A percentile compares a stretch with the other conserved stretches of the same genome.
Conservation (phyloP, 2,113 vertebrate genomes). For the Notarius quadriscutis region DNA sequence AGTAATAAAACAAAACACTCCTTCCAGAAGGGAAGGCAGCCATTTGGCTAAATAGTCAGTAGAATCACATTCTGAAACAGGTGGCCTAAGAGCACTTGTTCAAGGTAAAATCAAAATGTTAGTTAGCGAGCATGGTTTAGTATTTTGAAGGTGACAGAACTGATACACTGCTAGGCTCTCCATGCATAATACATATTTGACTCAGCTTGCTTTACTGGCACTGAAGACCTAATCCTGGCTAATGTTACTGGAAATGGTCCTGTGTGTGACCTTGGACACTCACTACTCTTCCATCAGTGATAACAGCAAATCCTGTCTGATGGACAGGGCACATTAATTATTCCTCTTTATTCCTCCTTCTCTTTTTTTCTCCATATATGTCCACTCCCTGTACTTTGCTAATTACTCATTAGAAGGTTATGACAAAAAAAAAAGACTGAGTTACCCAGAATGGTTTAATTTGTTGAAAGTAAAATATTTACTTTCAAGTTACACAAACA, state of each 20-base stretch:
- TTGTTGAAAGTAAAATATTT: not conserved
- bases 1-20: not conserved
- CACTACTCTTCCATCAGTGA: not conserved
- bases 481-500: slow-evolving; percentile 31
- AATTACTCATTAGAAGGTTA: not conserved
- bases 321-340: not conserved
- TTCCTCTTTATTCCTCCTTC: not conserved
- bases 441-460: not conserved
- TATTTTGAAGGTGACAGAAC: not conserved
- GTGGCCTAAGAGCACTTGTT: not conserved
- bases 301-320: not conserved
- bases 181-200: slow-evolving; percentile 15
- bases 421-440: not conserved
- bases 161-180: not conserved
- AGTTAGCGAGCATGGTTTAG: too few species aligned
- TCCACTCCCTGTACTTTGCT: not conserved
- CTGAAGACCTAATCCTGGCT: not conserved
- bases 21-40: not conserved
- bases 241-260: not conserved
- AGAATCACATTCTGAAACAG: not conserved
- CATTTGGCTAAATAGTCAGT: not conserved
- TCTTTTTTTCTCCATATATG: not conserved
- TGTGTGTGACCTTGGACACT: not conserved
- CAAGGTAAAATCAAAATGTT: not conserved
- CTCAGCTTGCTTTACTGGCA: not conserved